phyloP scores from a whole-genome alignment of 2,888 invertebrate genomes.

The Carabus problematicus region DNA sequence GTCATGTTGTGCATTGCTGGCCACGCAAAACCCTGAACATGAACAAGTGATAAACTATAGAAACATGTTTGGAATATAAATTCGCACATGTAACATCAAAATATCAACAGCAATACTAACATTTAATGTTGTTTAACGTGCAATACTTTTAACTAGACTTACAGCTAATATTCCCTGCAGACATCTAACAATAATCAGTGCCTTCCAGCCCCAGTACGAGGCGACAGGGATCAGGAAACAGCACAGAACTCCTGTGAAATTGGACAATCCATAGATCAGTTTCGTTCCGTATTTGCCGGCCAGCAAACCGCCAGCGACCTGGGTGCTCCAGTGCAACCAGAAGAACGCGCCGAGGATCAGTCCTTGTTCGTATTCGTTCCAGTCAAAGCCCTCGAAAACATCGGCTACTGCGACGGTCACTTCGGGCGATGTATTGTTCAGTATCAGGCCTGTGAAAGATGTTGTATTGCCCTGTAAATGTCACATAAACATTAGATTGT shows the following conservation, averaged over 20 bases:
- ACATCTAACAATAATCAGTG: conserved; percentile 67
- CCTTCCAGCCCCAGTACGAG: conserved; percentile 64
- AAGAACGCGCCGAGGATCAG: conserved; percentile 73
- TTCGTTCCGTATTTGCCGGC: conserved; percentile 76
- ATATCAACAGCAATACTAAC: no score
- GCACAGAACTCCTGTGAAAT: conserved; percentile 68
- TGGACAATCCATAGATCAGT: conserved; percentile 71
- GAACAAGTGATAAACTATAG: conserved; percentile 22
- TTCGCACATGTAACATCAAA: no score
- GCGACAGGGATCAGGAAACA: conserved; percentile 72
- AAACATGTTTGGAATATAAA: conserved; percentile 2
- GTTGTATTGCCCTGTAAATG: neutral
- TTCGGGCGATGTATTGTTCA: neutral
- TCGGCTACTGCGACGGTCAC: neutral
- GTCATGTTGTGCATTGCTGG: conserved; percentile 82
- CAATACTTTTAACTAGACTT: conserved; percentile 51
- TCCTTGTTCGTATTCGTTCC: conserved; percentile 72
- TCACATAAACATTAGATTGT: no score
- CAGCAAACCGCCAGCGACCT: conserved; percentile 75
- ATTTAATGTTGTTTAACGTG: neutral
- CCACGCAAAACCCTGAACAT: conserved; percentile 69
- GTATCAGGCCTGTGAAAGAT: neutral
- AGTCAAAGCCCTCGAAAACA: conserved; percentile 57
- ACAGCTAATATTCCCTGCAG: conserved; percentile 75
- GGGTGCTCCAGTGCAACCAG: conserved; percentile 75